phyloP scores from a whole-genome alignment of 2,888 invertebrate genomes.

The Nemotelus nigrinus region DNA sequence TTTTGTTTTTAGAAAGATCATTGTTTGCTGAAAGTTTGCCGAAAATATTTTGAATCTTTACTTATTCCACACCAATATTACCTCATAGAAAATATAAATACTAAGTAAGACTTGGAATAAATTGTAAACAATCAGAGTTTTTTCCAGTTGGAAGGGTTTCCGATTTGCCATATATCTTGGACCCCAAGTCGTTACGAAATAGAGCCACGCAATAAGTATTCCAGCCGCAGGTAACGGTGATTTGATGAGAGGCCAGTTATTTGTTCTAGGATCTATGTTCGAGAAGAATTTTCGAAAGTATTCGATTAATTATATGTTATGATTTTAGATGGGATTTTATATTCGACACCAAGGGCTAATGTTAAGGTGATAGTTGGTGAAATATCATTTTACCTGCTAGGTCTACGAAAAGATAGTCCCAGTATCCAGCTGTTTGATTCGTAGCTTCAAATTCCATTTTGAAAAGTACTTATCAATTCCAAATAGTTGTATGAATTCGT shows the following conservation, averaged over 20 bases:
- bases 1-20: too few species aligned
- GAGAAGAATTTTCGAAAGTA: constrained; percentile 22
- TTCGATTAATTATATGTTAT: background rate
- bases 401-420: constrained; percentile 73
- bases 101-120: constrained; percentile 87
- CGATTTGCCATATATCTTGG: constrained; percentile 88
- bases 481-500: background rate
- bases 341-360: constrained; percentile 5
- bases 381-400: constrained; percentile 69
- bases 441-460: constrained; percentile 69
- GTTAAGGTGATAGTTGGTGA: constrained; percentile 45
- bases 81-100: constrained; percentile 74
- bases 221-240: constrained; percentile 76
- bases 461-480: constrained; percentile 5
- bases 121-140: constrained; percentile 85
- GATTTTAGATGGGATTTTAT: constrained; percentile 19
- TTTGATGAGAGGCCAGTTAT: constrained; percentile 73
- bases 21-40: background rate
- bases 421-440: constrained; percentile 71
- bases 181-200: constrained; percentile 80
- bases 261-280: constrained; percentile 70
- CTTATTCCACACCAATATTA: constrained; percentile 48
- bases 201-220: constrained; percentile 75
- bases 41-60: background rate
- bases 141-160: constrained; percentile 83